Conservation (phyloP, 2,888 invertebrate genomes). For the Cylloceria caligata region DNA sequence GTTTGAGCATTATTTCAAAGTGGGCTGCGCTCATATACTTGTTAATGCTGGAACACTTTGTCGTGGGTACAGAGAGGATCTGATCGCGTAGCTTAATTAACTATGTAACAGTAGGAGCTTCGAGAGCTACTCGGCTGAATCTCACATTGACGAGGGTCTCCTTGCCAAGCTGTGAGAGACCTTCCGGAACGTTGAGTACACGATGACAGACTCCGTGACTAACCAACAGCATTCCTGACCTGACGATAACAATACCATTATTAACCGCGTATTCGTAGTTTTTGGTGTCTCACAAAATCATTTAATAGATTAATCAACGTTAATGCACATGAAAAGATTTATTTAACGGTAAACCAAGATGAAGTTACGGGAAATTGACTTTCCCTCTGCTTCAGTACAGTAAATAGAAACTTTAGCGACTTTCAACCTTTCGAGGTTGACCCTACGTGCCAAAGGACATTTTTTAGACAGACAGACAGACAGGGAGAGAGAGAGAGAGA, state of each 20-base stretch:
- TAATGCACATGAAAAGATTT: not conserved
- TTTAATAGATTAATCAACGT: not conserved
- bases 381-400: not conserved
- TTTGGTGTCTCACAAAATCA: not conserved
- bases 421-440: not conserved
- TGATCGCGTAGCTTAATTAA: conserved; percentile 64
- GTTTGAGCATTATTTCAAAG: conserved; percentile 33
- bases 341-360: not conserved
- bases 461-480: conserved; percentile 39
- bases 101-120: conserved; percentile 56
- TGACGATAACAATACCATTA: conserved; percentile 17
- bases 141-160: conserved; percentile 64
- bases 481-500: conserved; percentile 30
- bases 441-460: not conserved
- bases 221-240: conserved; percentile 35
- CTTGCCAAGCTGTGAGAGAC: conserved; percentile 47
- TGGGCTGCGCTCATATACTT: not conserved
- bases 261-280: conserved; percentile 14
- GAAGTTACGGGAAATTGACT: not conserved
- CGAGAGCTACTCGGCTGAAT: conserved; percentile 41
- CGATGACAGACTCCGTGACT: conserved; percentile 55
- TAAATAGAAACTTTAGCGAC: not conserved
- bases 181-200: conserved; percentile 62
- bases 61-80: conserved; percentile 32
- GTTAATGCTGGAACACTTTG: not conserved